These are phyloP conservation scores for Cheilosia soror DNA, from an alignment of 2,888 invertebrate genomes.

Conservation along the genomic window DNA sequence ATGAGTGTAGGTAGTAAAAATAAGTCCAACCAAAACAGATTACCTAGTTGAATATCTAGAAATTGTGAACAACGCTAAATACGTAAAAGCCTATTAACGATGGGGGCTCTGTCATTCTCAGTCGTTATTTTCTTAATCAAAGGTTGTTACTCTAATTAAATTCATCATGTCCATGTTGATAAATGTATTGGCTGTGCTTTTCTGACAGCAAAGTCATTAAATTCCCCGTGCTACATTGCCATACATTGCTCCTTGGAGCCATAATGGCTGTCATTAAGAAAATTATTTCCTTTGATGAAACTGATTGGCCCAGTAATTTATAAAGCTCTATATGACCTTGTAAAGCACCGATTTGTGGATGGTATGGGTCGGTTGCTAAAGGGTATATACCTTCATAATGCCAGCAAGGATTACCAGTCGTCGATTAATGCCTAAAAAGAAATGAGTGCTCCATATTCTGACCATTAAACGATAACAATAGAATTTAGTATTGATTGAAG, in stretches of 20 bases:
- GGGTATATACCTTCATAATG: neutral
- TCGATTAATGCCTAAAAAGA: no score
- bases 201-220: constrained; percentile 14
- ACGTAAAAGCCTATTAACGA: no score
- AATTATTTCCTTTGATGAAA: constrained; percentile 7
- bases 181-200: neutral
- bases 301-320: neutral
- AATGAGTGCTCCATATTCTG: no score
- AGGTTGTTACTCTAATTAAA: neutral
- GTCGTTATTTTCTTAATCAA: neutral
- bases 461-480: no score
- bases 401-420: no score
- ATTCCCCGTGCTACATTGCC: neutral
- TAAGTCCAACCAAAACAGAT: no score
- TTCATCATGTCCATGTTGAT: neutral
- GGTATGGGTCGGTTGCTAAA: neutral
- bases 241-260: neutral
- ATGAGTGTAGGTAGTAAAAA: no score
- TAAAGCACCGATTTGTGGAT: neutral
- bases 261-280: constrained; percentile 7
- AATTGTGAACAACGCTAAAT: no score
- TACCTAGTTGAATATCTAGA: no score
- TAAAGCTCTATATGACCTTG: neutral
- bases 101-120: no score
- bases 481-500: no score